Evolutionary conservation across 2,888 invertebrate species (phyloP).

Genomic region (Latrodectus hesperus): DNA sequence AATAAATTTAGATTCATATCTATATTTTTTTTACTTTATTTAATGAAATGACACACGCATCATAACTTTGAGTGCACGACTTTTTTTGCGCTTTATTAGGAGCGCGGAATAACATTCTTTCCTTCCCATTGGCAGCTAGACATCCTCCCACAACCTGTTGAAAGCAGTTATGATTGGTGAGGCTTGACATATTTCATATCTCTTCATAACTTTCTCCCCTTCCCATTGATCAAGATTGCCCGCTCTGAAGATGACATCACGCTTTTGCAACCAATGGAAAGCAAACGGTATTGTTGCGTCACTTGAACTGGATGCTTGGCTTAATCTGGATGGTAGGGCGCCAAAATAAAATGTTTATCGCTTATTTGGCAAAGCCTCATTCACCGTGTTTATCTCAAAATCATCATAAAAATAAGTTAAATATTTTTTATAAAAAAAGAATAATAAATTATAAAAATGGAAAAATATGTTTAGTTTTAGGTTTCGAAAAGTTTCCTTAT

Average conservation of each 20-base stretch:
- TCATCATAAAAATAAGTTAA: not conserved
- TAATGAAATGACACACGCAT: too few species aligned
- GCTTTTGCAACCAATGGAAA: constrained; percentile 32
- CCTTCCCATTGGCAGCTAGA: constrained; percentile 34
- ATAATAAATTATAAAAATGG: not conserved
- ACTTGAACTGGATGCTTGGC: constrained; percentile 11
- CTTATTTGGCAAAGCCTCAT: constrained; percentile 24
- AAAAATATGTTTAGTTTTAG: too few species aligned
- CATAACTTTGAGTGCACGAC: too few species aligned
- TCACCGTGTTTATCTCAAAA: not conserved
- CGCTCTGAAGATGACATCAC: constrained; percentile 53
- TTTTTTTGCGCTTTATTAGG: too few species aligned
- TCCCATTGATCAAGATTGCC: constrained; percentile 65
- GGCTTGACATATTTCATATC: constrained; percentile 63
- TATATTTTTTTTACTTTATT: too few species aligned
- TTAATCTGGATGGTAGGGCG: not conserved
- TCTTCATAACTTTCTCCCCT: constrained; percentile 66
- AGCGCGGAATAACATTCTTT: constrained; percentile 4
- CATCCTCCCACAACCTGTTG: constrained; percentile 56
- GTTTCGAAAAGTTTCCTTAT: too few species aligned
- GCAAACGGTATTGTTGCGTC: constrained; percentile 44
- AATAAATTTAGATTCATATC: too few species aligned
- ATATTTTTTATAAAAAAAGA: not conserved
- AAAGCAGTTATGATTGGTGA: constrained; percentile 65
- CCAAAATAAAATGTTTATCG: constrained; percentile 11